phyloP scores from a whole-genome alignment of 2,113 vertebrate genomes.

The Corvus hawaiiensis region DNA sequence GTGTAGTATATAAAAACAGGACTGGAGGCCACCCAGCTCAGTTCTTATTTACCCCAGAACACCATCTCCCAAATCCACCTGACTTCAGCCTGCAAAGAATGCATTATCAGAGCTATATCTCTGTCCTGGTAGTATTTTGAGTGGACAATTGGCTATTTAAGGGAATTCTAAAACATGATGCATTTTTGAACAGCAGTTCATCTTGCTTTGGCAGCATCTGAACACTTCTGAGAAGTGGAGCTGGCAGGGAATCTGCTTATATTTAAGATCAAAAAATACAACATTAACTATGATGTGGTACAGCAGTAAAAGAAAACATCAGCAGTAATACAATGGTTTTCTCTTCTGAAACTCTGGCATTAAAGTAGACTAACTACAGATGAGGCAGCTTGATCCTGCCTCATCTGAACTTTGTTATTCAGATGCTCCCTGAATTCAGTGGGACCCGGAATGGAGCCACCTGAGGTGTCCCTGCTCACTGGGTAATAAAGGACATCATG shows the following conservation, averaged over 20 bases:
- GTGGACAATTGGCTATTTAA: conserved; percentile 8
- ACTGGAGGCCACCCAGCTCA: background rate
- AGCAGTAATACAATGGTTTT: background rate
- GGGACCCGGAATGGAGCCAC: background rate
- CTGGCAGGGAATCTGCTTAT: background rate
- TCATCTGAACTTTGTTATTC: background rate
- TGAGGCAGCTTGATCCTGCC: background rate
- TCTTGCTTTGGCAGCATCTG: conserved; percentile 20
- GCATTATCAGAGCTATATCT: background rate
- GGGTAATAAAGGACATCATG: background rate
- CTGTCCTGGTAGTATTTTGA: background rate
- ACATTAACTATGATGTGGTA: background rate
- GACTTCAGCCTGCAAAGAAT: background rate
- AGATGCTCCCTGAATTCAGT: background rate
- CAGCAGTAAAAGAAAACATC: background rate
- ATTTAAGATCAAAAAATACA: background rate
- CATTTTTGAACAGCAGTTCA: background rate
- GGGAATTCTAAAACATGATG: background rate
- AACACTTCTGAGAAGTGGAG: background rate
- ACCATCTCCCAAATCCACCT: background rate
- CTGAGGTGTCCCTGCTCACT: background rate
- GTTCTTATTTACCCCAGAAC: background rate
- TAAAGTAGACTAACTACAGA: background rate
- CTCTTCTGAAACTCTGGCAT: background rate
- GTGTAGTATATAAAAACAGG: background rate